Percentiles rank a stretch among this genome's conserved stretches.
phyloP scores from a whole-genome alignment of 2,113 vertebrate genomes.

The Phalacrocorax brasilianus region DNA sequence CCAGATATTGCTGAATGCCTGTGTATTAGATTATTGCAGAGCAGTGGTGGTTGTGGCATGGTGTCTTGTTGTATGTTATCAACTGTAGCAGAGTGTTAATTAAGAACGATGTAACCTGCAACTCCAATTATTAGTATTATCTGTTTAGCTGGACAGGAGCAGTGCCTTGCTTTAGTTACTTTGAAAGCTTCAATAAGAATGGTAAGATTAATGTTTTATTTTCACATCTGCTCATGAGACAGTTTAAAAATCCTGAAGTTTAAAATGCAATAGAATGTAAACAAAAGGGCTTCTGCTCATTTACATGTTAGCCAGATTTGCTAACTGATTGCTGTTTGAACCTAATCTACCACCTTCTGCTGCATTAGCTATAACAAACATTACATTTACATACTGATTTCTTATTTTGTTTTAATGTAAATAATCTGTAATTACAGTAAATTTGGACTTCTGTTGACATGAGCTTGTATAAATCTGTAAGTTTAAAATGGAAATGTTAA shows the following conservation, averaged over 20 bases:
- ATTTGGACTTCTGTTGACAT: conserved; percentile 99
- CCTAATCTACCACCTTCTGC: conserved; percentile 85
- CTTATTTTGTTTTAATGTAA: conserved; percentile 99
- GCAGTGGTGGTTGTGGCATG: conserved; percentile 49
- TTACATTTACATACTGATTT: conserved; percentile 99
- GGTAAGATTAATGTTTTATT: conserved; percentile 77
- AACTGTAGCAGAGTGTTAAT: conserved; percentile 79
- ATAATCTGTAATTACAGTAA: conserved; percentile 99
- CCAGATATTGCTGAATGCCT: conserved; percentile 1
- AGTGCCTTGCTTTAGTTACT: conserved; percentile 70
- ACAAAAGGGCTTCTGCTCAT: conserved; percentile 76
- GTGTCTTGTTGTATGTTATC: conserved; percentile 61
- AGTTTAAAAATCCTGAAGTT: conserved; percentile 77
- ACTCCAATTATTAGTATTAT: conserved; percentile 67
- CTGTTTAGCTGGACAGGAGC: conserved; percentile 71
- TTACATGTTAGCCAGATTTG: conserved; percentile 82
- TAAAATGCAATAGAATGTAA: conserved; percentile 80
- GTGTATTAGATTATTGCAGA: conserved; percentile 57
- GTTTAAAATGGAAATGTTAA: conserved; percentile 97
- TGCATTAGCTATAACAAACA: conserved; percentile 99
- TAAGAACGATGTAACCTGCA: conserved; percentile 70
- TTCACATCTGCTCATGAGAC: conserved; percentile 74
- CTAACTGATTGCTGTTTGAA: conserved; percentile 82
- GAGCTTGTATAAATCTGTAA: conserved; percentile 94
- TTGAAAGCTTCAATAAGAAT: conserved; percentile 60